phyloP scores from a whole-genome alignment of 2,113 vertebrate genomes.

The Melanerpes aurifrons region DNA sequence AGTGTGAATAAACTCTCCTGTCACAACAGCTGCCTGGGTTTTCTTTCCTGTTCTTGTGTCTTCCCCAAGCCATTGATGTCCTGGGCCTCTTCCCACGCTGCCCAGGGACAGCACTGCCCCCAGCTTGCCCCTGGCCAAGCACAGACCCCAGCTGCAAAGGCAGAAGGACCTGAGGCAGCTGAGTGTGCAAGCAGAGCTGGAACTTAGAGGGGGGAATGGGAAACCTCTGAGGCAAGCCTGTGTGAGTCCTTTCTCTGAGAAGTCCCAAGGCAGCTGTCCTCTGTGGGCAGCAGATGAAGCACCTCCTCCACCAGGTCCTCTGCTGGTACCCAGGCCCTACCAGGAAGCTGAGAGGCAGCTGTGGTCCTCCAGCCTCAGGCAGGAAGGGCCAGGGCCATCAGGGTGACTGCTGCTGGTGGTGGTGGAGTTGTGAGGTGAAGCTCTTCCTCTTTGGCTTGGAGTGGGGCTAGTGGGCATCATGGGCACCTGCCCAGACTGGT shows the following conservation, averaged over 20 bases:
- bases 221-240: background rate
- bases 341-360: background rate
- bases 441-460: background rate
- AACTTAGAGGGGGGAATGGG: background rate
- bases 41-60: background rate
- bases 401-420: background rate
- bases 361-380: background rate
- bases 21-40: background rate
- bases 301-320: background rate
- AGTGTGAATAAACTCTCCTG: constrained; percentile 18
- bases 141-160: background rate
- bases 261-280: background rate
- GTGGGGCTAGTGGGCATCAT: background rate
- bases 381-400: background rate
- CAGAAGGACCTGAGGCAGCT: background rate
- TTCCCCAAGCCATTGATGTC: background rate
- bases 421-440: background rate
- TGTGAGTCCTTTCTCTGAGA: background rate
- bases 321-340: background rate
- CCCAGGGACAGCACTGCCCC: no score
- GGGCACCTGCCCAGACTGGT: background rate
- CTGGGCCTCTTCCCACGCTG: background rate
- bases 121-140: background rate
- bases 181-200: background rate
- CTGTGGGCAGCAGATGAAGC: background rate